Conservation (phyloP, 2,888 invertebrate species). For the Orthonevra nobilis region DNA sequence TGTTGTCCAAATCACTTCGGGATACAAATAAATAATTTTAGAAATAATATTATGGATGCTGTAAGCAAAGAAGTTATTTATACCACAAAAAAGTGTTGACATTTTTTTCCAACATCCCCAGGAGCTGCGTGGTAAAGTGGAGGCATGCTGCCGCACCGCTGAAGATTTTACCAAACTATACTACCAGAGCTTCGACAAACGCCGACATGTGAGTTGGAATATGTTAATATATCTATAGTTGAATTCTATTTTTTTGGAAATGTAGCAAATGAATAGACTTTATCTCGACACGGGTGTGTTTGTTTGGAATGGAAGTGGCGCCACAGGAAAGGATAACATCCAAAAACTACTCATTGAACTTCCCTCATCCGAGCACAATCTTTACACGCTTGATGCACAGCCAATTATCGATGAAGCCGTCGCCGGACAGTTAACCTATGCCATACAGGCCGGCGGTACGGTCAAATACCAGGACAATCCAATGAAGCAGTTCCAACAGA, state of each 20-base stretch:
- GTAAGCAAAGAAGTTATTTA: constrained; percentile 49
- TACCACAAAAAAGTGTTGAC: neutral
- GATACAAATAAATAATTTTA: neutral
- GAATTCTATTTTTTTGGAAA: constrained; percentile 60
- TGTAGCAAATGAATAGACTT: constrained; percentile 87
- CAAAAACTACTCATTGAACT: constrained; percentile 92
- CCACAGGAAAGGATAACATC: constrained; percentile 89
- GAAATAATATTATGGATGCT: constrained; percentile 55
- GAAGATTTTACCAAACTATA: constrained; percentile 94
- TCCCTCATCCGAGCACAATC: constrained; percentile 88
- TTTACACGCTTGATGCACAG: constrained; percentile 92
- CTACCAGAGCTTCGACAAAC: constrained; percentile 93
- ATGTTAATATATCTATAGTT: neutral
- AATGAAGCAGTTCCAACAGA: constrained; percentile 89
- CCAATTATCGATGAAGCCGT: constrained; percentile 89
- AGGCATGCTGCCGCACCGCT: constrained; percentile 91
- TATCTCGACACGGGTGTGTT: constrained; percentile 92
- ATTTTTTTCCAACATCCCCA: constrained; percentile 78
- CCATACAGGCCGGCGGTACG: constrained; percentile 91
- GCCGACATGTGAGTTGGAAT: constrained; percentile 85
- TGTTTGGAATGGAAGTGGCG: constrained; percentile 96
- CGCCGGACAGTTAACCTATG: constrained; percentile 88
- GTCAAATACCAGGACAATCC: constrained; percentile 86
- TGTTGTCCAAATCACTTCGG: too few species aligned
- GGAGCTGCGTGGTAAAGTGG: constrained; percentile 85